These are phyloP conservation scores for Pelobates cultripes DNA, from an alignment of 2,797 vertebrate genomes.

Conservation along the genomic window DNA sequence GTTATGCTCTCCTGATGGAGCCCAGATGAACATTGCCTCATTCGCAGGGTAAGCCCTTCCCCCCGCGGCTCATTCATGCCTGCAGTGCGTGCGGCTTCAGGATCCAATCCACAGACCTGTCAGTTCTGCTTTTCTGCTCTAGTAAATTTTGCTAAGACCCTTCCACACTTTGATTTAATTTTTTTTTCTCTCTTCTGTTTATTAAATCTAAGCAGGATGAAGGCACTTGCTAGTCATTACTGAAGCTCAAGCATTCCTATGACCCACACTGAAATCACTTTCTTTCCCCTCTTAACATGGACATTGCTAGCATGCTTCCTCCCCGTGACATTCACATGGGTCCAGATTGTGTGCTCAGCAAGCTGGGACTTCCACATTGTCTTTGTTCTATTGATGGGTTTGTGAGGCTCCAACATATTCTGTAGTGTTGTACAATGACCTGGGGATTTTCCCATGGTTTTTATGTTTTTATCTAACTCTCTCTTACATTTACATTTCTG, in stretches of 20 bases:
- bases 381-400: too few species aligned
- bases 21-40: background rate
- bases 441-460: too few species aligned
- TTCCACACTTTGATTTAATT: conserved; percentile 13
- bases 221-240: background rate
- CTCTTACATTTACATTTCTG: too few species aligned
- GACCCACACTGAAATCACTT: background rate
- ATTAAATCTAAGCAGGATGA: background rate
- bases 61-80: background rate
- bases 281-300: background rate
- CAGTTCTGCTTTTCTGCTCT: conserved; percentile 52
- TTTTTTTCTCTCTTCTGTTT: conserved; percentile 2
- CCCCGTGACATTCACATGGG: too few species aligned
- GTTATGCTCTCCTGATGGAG: conserved; percentile 2
- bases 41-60: background rate
- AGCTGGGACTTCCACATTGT: too few species aligned
- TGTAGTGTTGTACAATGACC: too few species aligned
- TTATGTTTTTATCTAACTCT: too few species aligned
- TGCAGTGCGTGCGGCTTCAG: conserved; percentile 14
- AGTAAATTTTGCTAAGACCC: conserved; percentile 29
- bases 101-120: conserved; percentile 41
- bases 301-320: too few species aligned
- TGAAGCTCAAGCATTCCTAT: background rate
- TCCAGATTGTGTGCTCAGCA: too few species aligned
- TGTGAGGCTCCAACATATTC: too few species aligned